Evolutionary conservation across 2,888 invertebrate genomes (phyloP), one percentile per base, ranked within the genome.

Genomic region (Polymixis flavicincta): DNA sequence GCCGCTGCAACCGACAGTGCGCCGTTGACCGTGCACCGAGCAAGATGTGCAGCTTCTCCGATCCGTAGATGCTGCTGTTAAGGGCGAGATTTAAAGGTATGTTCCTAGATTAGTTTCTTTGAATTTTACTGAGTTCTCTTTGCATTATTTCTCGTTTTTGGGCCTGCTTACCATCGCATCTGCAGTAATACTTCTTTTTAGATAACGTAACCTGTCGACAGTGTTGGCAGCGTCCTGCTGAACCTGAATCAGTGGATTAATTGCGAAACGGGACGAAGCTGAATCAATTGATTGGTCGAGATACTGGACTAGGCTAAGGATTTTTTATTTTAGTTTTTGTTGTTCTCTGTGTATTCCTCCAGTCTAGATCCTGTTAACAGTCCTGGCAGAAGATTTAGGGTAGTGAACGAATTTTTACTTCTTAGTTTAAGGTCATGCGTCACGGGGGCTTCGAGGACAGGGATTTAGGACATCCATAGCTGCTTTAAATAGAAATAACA

Each of bases 1-100:
- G 14, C 57, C 11, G 37, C 55, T 82, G 78, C 78, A 78, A 32
- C 52, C 52, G 19, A 7, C 70, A 82, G 73, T 82, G 81, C 66
- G 67, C n/a, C 52, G 28, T 17, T 52, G 63, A 71, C 64, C 19
- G 70, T 68, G 81, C 78, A 55, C 52, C 70, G 81, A 82, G 64
- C 55, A 28, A 67, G 82, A 61, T 28, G 77, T 42, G 57, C 28
- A 71, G 52, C 25, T 67, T 17, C n/a, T 63, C 19, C 32, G n/a
- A 37, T 19, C 19, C 9, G 14, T 45, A 19, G 57, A 64, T 32
- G 59, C 57, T 28, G 52, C 48, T 13, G 3, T 54, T n/a, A 22
- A 50, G 48, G 77, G 63, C 61, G 72, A 42, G 57, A 45, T 8
- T 50, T 42, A 17, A 67, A 69, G 76, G 81, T 81, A 54, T 22